Conservation (phyloP, 1,140 invertebrate species). For the Pseudomyrmex gracilis region DNA sequence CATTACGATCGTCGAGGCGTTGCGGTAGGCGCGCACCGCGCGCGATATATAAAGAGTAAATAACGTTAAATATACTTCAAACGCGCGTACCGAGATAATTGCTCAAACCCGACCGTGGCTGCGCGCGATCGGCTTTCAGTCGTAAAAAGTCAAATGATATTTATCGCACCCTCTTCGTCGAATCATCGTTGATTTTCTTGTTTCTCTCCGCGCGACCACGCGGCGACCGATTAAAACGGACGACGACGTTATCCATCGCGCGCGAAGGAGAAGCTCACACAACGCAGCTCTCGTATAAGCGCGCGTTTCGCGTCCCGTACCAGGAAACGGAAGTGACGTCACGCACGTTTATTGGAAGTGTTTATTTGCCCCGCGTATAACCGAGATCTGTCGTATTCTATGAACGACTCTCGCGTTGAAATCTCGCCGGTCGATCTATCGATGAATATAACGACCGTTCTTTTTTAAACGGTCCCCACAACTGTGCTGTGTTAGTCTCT, state of each 20-base stretch:
- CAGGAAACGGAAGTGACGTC: constrained; percentile 81
- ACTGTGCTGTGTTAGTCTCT: background rate
- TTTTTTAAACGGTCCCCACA: background rate
- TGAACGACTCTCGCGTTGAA: constrained; percentile 53
- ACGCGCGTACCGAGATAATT: constrained; percentile 25
- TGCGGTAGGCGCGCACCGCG: constrained; percentile 2
- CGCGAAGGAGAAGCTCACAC: constrained; percentile 7
- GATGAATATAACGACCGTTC: constrained; percentile 24
- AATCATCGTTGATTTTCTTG: constrained; percentile 59
- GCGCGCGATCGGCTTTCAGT: constrained; percentile 9
- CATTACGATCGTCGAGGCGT: constrained; percentile 33
- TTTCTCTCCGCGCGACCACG: constrained; percentile 9
- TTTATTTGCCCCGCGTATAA: constrained; percentile 69
- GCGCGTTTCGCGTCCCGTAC: constrained; percentile 58
- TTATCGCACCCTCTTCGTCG: constrained; percentile 55
- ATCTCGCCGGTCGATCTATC: constrained; percentile 34
- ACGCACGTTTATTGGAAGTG: constrained; percentile 71
- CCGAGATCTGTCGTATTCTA: constrained; percentile 53
- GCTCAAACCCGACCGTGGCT: background rate
- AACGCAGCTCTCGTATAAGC: constrained; percentile 13
- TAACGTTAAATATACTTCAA: constrained; percentile 37
- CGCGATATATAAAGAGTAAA: constrained; percentile 37
- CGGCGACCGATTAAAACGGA: constrained; percentile 74
- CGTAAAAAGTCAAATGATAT: constrained; percentile 41
- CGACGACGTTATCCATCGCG: constrained; percentile 67